These are phyloP conservation scores for Hystrix cristata DNA, from an alignment of 2,113 vertebrate species.

Conservation along the genomic window DNA sequence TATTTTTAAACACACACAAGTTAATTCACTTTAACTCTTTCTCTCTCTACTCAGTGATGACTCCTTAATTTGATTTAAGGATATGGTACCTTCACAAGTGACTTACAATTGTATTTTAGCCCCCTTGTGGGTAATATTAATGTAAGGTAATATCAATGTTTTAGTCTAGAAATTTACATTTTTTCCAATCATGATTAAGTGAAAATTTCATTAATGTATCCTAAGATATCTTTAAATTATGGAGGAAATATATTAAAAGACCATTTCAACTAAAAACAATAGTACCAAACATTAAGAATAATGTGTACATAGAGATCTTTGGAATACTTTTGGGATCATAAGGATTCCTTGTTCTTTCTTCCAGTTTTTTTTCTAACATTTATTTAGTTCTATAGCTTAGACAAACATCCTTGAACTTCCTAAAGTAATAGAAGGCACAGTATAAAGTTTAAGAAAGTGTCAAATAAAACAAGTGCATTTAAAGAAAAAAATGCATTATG, in stretches of 20 bases:
- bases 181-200: neutral
- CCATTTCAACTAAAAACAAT: neutral
- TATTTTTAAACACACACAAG: neutral
- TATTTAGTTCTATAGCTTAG: neutral
- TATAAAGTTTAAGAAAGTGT: neutral
- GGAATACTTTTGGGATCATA: neutral
- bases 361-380: neutral
- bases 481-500: conserved; percentile 13
- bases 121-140: neutral
- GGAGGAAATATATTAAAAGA: conserved; percentile 4
- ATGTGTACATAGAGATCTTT: neutral
- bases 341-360: neutral
- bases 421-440: neutral
- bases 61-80: neutral
- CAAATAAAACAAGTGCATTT: neutral
- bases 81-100: neutral
- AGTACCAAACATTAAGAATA: neutral
- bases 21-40: neutral
- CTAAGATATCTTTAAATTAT: neutral
- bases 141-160: neutral
- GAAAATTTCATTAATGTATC: neutral
- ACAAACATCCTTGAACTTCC: neutral
- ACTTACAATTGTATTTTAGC: neutral
- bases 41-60: neutral
- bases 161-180: neutral